phyloP scores from a whole-genome alignment of 2,113 vertebrate species.

The Scopus umbretta region DNA sequence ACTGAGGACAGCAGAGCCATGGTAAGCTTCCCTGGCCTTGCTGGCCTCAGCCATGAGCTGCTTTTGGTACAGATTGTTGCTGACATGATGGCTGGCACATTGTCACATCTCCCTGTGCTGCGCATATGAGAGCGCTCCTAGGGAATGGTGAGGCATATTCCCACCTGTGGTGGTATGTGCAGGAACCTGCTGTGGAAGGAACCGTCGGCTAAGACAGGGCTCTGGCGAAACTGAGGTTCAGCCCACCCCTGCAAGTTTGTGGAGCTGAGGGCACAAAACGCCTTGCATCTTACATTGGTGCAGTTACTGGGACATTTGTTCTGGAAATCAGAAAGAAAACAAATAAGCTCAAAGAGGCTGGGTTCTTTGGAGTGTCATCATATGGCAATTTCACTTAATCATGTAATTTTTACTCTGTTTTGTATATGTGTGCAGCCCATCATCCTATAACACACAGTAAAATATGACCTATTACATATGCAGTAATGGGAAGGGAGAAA shows the following conservation, averaged over 20 bases:
- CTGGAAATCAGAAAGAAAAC: neutral
- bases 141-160: neutral
- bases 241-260: neutral
- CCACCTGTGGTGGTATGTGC: neutral
- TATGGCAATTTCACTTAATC: neutral
- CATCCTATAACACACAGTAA: neutral
- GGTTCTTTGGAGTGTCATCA: neutral
- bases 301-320: neutral
- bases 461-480: neutral
- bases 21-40: accelerated
- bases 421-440: neutral
- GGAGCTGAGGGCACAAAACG: neutral
- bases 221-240: neutral
- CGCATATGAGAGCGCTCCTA: accelerated
- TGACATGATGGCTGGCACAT: neutral
- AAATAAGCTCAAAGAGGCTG: neutral
- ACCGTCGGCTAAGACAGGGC: neutral
- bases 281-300: accelerated
- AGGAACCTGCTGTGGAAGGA: neutral
- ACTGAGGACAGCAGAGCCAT: neutral
- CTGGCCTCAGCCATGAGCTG: neutral
- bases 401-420: neutral
- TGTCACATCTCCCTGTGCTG: neutral
- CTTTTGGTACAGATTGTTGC: neutral
- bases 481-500: neutral